Evolutionary conservation across 2,797 vertebrate genomes (phyloP).

Genomic region (Cryptoblepharus egeriae): DNA sequence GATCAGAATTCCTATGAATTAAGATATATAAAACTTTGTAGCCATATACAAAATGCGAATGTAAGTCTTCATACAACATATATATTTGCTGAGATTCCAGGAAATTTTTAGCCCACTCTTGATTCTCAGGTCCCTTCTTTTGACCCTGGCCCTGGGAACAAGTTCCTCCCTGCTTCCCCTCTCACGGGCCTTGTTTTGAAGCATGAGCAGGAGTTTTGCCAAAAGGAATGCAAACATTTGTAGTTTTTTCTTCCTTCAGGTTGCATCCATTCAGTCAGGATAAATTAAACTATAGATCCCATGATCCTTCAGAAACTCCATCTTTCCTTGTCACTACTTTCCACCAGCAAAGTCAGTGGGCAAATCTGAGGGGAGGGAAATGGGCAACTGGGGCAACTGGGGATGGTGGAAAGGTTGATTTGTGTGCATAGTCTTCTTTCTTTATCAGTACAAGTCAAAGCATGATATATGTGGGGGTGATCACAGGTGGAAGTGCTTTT

Average conservation of each 20-base stretch:
- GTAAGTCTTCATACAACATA: too few relatives aligned
- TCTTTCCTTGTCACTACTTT: background rate
- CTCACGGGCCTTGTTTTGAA: too few relatives aligned
- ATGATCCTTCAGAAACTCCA: too few relatives aligned
- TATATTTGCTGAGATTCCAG: too few relatives aligned
- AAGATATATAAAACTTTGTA: too few relatives aligned
- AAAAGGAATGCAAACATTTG: background rate
- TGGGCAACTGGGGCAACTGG: background rate
- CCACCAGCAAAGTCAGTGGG: background rate
- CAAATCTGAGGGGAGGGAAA: background rate
- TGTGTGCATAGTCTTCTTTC: background rate
- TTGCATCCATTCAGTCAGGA: background rate
- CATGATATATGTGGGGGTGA: background rate
- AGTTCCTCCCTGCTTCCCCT: too few relatives aligned
- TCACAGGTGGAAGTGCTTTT: background rate
- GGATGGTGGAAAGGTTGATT: background rate
- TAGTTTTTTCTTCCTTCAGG: background rate
- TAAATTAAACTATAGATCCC: background rate
- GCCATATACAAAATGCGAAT: too few relatives aligned
- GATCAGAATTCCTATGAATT: too few relatives aligned
- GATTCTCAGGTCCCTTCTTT: too few relatives aligned
- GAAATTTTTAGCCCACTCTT: too few relatives aligned
- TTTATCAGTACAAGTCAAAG: background rate
- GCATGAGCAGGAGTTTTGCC: background rate
- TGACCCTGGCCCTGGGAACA: too few relatives aligned